Evolutionary conservation across 2,113 vertebrate genomes (phyloP), one percentile per base, ranked within the genome.

Genomic region (Vidua macroura): DNA sequence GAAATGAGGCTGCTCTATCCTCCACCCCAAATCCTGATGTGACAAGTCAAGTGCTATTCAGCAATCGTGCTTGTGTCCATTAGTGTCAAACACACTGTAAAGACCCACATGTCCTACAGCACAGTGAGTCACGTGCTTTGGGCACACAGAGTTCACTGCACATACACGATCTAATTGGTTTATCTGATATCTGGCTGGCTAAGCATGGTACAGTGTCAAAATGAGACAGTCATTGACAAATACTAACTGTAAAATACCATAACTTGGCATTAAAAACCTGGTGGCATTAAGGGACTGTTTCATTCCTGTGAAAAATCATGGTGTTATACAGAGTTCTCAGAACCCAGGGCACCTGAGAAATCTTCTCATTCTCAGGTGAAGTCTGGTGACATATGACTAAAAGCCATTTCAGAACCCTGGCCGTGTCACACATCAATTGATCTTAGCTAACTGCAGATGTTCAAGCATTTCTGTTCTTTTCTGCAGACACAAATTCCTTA

Each of bases 121-220:
- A 15, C 56, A 58, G 44, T 3, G 1, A 52, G 15, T 17, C 41
- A 8, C 3, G 11, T 0, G 1, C 25, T 84, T 62, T 27, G 0
- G 1, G 35, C 55, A 88, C 37, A 15, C 37, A 24, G 44, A 7
- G 15, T 3, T 56, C 63, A 33, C 10, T 69, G 49, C 27, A 58
- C 3, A 0, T 5, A 25, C 3, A 3, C 4, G 37, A 37, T 49
- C 44, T 33, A 10, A 30, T 4, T 27, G 18, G 10, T 76, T 64
- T 62, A 20, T 25, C 52, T 51, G 52, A 11, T 6, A 60, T n/a
- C 37, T 4, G 1, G 8, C 10, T 91, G 24, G 21, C 41, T 60
- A 73, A 77, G 31, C 13, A 33, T 3, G 15, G n/a, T 44, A 59
- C 21, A 33, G 21, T 0, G 0, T 43, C 46, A 68, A 78, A 77